Evolutionary conservation across 2,113 vertebrate genomes (phyloP).

Genomic region (Uropsilus gracilis): DNA sequence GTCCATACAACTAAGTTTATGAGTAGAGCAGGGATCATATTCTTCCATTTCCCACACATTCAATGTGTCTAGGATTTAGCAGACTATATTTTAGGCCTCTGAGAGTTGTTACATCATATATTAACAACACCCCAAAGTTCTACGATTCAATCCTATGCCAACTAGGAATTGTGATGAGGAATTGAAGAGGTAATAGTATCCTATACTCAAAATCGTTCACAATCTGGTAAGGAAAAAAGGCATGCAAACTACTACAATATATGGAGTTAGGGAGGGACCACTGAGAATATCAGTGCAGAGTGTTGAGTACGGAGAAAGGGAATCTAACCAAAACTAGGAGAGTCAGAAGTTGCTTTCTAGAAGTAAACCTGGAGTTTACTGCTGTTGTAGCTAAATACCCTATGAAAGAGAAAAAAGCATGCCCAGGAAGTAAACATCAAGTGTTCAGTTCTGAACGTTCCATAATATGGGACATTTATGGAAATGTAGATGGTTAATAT

Average conservation of each 20-base stretch:
- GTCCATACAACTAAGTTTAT: conserved; percentile 18
- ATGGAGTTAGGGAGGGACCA: neutral
- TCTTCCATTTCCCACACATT: conserved; percentile 8
- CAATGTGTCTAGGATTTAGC: neutral
- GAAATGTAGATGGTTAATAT: neutral
- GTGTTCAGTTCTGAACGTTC: neutral
- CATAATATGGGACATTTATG: neutral
- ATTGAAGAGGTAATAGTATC: neutral
- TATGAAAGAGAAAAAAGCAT: neutral
- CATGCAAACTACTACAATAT: neutral
- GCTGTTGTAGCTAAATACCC: neutral
- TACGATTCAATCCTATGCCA: neutral
- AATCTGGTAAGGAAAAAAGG: neutral
- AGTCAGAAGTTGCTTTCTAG: neutral
- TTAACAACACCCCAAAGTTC: conserved; percentile 21
- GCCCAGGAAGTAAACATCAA: neutral
- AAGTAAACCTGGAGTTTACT: neutral
- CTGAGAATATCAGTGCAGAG: neutral
- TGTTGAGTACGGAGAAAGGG: neutral
- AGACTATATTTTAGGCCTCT: neutral
- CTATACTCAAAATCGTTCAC: neutral
- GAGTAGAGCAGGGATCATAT: neutral
- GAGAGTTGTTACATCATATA: neutral
- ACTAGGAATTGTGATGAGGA: neutral
- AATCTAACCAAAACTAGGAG: neutral